These are phyloP conservation scores for Irena cyanogastra DNA, from an alignment of 2,113 vertebrate species.

Conservation along the genomic window DNA sequence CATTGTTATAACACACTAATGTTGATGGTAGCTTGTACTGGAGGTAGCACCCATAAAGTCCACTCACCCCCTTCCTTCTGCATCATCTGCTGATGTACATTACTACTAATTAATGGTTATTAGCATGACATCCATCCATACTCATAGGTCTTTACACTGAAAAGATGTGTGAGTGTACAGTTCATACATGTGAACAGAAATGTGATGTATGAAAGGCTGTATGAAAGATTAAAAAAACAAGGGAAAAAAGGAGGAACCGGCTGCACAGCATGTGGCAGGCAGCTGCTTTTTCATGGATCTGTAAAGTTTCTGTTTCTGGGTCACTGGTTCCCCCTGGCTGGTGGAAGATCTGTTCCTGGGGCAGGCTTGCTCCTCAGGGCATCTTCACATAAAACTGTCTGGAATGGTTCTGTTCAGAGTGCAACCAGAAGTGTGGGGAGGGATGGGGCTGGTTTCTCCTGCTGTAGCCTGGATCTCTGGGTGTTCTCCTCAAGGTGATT, in stretches of 20 bases:
- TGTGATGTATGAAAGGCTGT: not conserved
- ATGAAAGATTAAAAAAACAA: rapidly evolving
- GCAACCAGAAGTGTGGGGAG: not conserved
- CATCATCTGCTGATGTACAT: not conserved
- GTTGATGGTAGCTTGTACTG: not conserved
- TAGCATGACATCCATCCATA: not conserved
- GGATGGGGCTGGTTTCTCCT: not conserved
- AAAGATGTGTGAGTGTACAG: not conserved
- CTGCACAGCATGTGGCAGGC: not conserved
- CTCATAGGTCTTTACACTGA: not conserved
- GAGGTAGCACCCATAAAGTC: not conserved
- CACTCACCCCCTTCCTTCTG: not conserved
- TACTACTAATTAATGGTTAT: not conserved
- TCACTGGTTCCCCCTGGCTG: not conserved
- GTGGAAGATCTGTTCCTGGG: not conserved
- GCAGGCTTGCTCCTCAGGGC: not conserved
- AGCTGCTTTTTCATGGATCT: not conserved
- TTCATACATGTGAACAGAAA: not conserved
- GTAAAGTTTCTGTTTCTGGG: not conserved
- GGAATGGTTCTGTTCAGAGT: not conserved
- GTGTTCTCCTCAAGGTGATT: not conserved
- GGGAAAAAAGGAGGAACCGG: not conserved
- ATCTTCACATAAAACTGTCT: not conserved
- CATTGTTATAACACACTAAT: not conserved
- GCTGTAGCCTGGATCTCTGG: not conserved